A percentile compares a stretch with the other conserved stretches of the same genome.
These are phyloP conservation scores for Sminthurinus aureus DNA, from an alignment of 2,888 invertebrate species.

Conservation along the genomic window DNA sequence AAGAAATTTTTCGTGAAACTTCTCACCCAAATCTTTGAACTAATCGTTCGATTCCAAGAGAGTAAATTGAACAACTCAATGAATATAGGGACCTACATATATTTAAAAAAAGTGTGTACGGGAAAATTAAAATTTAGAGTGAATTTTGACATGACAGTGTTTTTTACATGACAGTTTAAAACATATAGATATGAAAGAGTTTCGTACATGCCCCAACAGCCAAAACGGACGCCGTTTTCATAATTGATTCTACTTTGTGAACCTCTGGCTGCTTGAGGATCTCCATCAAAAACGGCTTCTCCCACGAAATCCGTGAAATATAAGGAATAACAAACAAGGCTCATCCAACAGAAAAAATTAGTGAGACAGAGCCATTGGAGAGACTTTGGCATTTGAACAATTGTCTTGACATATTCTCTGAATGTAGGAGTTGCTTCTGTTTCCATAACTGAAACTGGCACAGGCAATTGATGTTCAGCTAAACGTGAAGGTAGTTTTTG, in stretches of 20 bases:
- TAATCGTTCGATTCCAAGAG: conserved; percentile 83
- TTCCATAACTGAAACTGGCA: background rate
- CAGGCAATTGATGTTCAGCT: background rate
- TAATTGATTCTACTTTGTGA: conserved; percentile 67
- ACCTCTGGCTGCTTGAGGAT: conserved; percentile 66
- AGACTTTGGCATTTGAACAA: conserved; percentile 89
- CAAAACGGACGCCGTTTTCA: conserved; percentile 91
- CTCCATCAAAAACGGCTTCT: conserved; percentile 80
- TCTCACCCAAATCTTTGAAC: conserved; percentile 73
- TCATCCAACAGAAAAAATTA: conserved; percentile 98
- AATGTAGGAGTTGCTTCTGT: conserved; percentile 62
- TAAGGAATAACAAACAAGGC: conserved; percentile 93
- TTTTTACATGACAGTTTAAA: too few species aligned
- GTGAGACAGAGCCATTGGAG: conserved; percentile 87
- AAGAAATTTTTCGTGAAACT: too few species aligned
- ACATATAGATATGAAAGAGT: conserved; percentile 71
- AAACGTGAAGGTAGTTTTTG: background rate
- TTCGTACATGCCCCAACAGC: conserved; percentile 88
- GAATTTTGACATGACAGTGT: too few species aligned
- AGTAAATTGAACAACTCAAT: conserved; percentile 78
- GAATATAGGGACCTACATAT: conserved; percentile 82
- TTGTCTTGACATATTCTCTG: conserved; percentile 84
- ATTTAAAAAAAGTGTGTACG: too few species aligned
- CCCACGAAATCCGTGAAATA: conserved; percentile 97
- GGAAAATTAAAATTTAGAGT: conserved; percentile 73